Percentiles rank a stretch among this genome's conserved stretches.
phyloP scores from a whole-genome alignment of 2,888 invertebrate genomes.

The Digitonthophagus gazella region DNA sequence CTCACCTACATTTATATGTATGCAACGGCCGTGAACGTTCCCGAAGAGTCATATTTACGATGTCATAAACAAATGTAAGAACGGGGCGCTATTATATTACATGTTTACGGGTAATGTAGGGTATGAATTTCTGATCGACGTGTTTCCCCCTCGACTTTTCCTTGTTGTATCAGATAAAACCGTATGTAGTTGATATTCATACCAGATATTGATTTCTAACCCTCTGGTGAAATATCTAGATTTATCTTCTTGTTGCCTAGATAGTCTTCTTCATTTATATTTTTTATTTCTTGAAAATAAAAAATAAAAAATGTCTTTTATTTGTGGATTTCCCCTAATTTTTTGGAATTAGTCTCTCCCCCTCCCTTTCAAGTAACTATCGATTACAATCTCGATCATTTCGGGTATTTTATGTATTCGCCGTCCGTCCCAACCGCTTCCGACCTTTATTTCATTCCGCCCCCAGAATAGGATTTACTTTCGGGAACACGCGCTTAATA shows the following conservation, averaged over 20 bases:
- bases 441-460: neutral
- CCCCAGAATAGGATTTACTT: neutral
- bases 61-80: conserved; percentile 12
- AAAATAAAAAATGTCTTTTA: no score
- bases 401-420: neutral
- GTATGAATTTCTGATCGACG: conserved; percentile 30
- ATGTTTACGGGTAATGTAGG: conserved; percentile 28
- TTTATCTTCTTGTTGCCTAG: conserved; percentile 35
- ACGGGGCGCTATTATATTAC: conserved; percentile 13
- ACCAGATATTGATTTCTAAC: conserved; percentile 40
- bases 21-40: conserved; percentile 2
- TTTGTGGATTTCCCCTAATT: no score
- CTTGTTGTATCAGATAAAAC: conserved; percentile 34
- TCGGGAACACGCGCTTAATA: neutral
- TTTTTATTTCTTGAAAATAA: no score
- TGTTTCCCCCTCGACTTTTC: conserved; percentile 22
- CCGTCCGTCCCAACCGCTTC: neutral
- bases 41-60: conserved; percentile 8
- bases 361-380: no score
- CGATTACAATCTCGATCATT: neutral
- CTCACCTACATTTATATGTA: neutral
- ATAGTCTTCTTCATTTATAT: conserved; percentile 37
- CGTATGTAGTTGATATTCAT: conserved; percentile 40
- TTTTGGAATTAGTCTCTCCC: no score
- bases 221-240: conserved; percentile 37